phyloP scores from a whole-genome alignment of 2,888 invertebrate genomes.

The Spatulosminthurus flaviceps region DNA sequence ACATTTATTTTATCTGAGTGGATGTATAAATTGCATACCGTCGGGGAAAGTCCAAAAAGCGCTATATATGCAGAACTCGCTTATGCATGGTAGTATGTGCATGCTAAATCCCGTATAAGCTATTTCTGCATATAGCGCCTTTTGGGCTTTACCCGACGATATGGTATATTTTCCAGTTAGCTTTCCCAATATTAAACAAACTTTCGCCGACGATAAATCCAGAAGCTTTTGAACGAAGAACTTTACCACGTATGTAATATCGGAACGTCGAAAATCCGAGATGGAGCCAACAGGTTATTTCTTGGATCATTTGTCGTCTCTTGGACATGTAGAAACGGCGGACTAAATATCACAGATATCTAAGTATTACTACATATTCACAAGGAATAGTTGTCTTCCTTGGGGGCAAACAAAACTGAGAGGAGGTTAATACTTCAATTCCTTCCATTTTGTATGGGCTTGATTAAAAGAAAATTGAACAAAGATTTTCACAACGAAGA shows the following conservation, averaged over 20 bases:
- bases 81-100: too few relatives aligned
- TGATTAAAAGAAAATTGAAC: too few relatives aligned
- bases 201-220: not conserved
- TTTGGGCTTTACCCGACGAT: too few relatives aligned
- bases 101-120: too few relatives aligned
- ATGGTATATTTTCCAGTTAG: not conserved
- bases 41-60: too few relatives aligned
- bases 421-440: too few relatives aligned
- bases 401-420: not conserved
- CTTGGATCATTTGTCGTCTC: not conserved
- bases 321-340: not conserved
- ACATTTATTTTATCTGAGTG: too few relatives aligned
- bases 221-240: not conserved
- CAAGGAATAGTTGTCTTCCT: slow-evolving; percentile 1
- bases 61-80: too few relatives aligned
- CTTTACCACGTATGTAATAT: not conserved
- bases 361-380: not conserved
- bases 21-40: too few relatives aligned
- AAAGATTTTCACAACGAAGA: too few relatives aligned
- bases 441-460: not conserved
- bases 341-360: not conserved
- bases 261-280: not conserved
- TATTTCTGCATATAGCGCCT: too few relatives aligned
- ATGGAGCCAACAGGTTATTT: not conserved
- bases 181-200: not conserved